Evolutionary conservation across 2,113 vertebrate species (phyloP).

Genomic region (Poicephalus gulielmi): DNA sequence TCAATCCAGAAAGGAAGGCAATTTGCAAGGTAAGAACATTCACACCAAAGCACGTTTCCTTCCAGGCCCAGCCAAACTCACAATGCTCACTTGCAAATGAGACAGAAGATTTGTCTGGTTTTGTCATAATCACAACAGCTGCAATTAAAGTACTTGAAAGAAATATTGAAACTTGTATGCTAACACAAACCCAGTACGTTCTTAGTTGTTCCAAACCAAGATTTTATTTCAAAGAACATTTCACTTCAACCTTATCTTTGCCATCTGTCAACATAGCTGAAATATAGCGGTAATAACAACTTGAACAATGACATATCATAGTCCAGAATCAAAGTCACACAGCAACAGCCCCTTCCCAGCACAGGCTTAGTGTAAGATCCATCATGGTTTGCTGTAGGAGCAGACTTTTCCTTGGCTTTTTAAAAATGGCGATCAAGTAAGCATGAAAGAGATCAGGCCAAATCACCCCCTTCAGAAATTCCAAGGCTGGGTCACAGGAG

Average conservation of each 20-base stretch:
- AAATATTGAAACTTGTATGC: not conserved
- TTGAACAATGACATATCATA: not conserved
- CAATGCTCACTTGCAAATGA: not conserved
- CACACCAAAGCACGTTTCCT: not conserved
- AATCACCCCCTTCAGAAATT: not conserved
- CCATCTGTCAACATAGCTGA: not conserved
- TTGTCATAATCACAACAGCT: not conserved
- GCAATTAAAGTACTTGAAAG: not conserved
- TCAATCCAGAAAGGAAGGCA: not conserved
- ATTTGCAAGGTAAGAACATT: not conserved
- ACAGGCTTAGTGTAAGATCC: not conserved
- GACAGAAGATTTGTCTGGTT: not conserved
- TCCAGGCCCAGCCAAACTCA: not conserved
- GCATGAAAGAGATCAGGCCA: not conserved
- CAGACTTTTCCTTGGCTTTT: not conserved
- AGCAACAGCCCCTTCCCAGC: not conserved
- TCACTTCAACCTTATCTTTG: not conserved
- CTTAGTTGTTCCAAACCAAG: not conserved
- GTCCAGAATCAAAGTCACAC: not conserved
- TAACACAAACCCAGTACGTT: not conserved
- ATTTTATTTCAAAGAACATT: conserved; percentile 29
- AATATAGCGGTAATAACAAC: not conserved
- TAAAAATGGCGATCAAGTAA: not conserved
- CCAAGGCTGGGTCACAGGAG: not conserved
- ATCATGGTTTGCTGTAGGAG: not conserved